These are phyloP conservation scores for Eurytoma adleriae DNA, from an alignment of 2,888 invertebrate genomes.

Conservation along the genomic window DNA sequence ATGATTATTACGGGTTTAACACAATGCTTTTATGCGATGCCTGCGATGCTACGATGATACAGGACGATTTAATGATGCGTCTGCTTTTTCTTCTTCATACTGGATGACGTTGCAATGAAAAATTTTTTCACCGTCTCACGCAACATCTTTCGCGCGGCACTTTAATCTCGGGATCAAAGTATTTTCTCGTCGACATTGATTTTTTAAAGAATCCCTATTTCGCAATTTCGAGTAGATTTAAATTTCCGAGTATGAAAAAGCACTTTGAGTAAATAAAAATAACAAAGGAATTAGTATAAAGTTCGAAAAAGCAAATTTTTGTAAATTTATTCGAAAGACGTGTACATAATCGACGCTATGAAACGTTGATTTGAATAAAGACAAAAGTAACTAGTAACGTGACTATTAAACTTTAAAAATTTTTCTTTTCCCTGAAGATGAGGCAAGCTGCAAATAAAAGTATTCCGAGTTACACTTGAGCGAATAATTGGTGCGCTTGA, in stretches of 20 bases:
- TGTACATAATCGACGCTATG: conserved; percentile 37
- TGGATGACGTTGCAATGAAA: conserved; percentile 7
- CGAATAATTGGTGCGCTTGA: neutral
- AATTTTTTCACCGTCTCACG: neutral
- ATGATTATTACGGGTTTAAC: conserved; percentile 15
- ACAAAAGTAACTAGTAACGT: conserved; percentile 32
- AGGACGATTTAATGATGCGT: neutral
- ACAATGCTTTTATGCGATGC: conserved; percentile 11
- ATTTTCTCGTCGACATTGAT: too few relatives aligned
- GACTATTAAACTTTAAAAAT: conserved; percentile 22
- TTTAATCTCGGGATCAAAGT: neutral
- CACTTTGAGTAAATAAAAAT: too few relatives aligned
- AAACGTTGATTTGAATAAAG: conserved; percentile 6
- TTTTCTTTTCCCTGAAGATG: conserved; percentile 27
- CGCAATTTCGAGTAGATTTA: neutral
- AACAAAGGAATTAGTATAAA: neutral
- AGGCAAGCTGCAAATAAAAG: conserved; percentile 24
- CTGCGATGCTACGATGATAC: conserved; percentile 8
- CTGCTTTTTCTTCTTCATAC: conserved; percentile 8
- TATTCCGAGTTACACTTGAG: too few relatives aligned
- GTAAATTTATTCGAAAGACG: conserved; percentile 29
- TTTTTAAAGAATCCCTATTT: neutral
- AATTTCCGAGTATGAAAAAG: too few relatives aligned
- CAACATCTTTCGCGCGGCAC: conserved; percentile 2
- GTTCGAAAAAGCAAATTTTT: conserved; percentile 3